Percentiles rank a stretch among this genome's conserved stretches.
phyloP scores from a whole-genome alignment of 2,797 vertebrate genomes.

The Poecilia gillii region DNA sequence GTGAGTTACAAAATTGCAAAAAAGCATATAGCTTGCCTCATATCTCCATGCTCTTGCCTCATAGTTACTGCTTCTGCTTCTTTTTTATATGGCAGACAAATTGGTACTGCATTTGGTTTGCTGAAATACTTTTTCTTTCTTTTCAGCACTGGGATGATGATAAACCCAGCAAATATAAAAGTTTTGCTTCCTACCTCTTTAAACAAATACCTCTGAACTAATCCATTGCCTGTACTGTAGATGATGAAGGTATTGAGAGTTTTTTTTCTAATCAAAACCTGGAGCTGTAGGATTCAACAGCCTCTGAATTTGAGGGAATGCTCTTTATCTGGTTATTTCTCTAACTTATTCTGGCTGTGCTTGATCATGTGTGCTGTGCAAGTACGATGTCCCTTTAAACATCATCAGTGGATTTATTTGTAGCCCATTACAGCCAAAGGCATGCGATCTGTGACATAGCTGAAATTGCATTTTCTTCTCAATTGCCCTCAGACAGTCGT shows the following conservation, averaged over 20 bases:
- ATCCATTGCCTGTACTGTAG: neutral
- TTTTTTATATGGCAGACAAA: conserved; percentile 3
- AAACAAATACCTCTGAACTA: neutral
- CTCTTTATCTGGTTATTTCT: conserved; percentile 32
- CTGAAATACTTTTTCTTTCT: neutral
- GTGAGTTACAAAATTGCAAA: neutral
- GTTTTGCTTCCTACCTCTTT: neutral
- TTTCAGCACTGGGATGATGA: neutral
- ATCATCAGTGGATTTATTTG: conserved; percentile 45
- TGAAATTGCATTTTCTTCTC: conserved; percentile 14
- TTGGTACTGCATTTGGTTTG: neutral
- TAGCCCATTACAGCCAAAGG: conserved; percentile 13
- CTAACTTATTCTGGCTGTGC: conserved; percentile 29
- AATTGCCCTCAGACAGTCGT: neutral
- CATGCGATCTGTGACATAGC: conserved; percentile 11
- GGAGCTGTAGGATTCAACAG: conserved; percentile 8
- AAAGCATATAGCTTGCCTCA: conserved; percentile 36
- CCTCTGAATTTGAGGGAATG: conserved; percentile 30
- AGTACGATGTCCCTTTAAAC: conserved; percentile 38
- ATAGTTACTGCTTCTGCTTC: conserved; percentile 17
- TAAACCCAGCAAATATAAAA: neutral
- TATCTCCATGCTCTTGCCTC: conserved; percentile 33
- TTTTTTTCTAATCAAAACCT: conserved; percentile 17
- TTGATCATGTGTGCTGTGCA: conserved; percentile 36
- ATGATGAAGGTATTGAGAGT: conserved; percentile 4